Base-by-base conservation (phyloP, 2,113 vertebrate species). In the Bothrops jararaca region DNA sequence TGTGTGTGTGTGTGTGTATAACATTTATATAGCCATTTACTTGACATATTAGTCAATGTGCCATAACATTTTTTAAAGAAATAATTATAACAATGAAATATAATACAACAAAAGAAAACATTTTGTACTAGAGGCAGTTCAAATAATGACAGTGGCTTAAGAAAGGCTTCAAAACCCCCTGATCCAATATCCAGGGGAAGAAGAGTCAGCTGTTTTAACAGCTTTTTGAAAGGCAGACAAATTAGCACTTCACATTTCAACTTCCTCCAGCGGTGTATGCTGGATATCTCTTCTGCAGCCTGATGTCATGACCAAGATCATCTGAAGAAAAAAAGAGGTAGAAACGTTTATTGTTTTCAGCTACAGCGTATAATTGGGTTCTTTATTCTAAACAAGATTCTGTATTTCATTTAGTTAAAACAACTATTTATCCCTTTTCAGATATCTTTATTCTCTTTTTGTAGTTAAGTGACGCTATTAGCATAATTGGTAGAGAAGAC, bases 401-500 rank as follows among this genome's bases (percentile, higher is more conserved):
- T 48, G 24, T 48, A 20, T 42, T 91, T 22, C 18, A 15, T 85
- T 91, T 85, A 85, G 26, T 50, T 91, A 50, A 64, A 48, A 29
- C 11, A 39, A 24, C 39, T 85, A 52, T 56, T 80, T 53, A 24
- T 24, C 45, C 89, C 29, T 34, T 57, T 58, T 3, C 7, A 26
- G 50, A 88, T 22, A 57, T 23, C 23, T 10, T 3, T 0, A 26
- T 1, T 0, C 91, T 89, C 85, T 94, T 86, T 92, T 91, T 95
- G 22, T 95, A 99, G 99, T 91, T 99, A n/a, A 99, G 99, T 91
- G 99, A 99, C 96, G 98, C 99, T 45, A 99, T 99, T 95, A 99
- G 99, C 94, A 99, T 99, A 92, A 99, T 99, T 89, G 99, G 99
- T 52, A 97, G 99, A 95, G 99, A 99, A 94, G 99, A 99, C 95